phyloP scores from a whole-genome alignment of 2,888 invertebrate species.

The Cylloceria caligata region DNA sequence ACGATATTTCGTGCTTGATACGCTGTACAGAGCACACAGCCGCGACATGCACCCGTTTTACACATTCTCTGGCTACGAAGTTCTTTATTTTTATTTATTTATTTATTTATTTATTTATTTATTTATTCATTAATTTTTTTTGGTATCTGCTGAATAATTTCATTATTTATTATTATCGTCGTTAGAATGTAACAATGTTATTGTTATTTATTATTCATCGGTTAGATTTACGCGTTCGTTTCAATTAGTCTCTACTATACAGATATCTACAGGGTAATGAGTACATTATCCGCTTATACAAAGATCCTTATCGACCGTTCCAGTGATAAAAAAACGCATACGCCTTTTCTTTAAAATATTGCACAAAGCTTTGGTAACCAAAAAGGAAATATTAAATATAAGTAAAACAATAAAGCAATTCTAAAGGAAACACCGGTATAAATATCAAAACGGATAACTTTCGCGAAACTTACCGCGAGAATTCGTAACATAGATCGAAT shows the following conservation, averaged over 20 bases:
- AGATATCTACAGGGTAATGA: constrained; percentile 84
- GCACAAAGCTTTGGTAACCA: constrained; percentile 57
- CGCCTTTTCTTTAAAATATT: constrained; percentile 40
- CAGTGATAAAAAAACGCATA: constrained; percentile 23
- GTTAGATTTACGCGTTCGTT: constrained; percentile 77
- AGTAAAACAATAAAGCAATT: constrained; percentile 22
- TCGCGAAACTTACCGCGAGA: neutral
- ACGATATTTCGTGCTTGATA: constrained; percentile 75
- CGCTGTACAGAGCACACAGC: constrained; percentile 79
- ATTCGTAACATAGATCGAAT: neutral
- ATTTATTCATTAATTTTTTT: constrained; percentile 59
- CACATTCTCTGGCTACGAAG: constrained; percentile 68
- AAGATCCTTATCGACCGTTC: constrained; percentile 64
- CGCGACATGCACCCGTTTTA: constrained; percentile 42
- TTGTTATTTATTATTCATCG: constrained; percentile 76
- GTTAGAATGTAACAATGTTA: constrained; percentile 81
- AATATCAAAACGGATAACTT: neutral
- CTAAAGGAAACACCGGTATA: constrained; percentile 19
- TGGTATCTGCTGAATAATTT: constrained; percentile 71
- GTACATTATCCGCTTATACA: constrained; percentile 76
- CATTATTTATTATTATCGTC: constrained; percentile 77
- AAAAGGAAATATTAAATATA: constrained; percentile 22
- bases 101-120: constrained; percentile 74
- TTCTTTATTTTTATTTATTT: constrained; percentile 39
- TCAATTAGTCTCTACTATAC: constrained; percentile 82